A percentile compares a stretch with the other conserved stretches of the same genome.
Conservation (phyloP, 1,140 invertebrate genomes). For the Dicyema japonicum region DNA sequence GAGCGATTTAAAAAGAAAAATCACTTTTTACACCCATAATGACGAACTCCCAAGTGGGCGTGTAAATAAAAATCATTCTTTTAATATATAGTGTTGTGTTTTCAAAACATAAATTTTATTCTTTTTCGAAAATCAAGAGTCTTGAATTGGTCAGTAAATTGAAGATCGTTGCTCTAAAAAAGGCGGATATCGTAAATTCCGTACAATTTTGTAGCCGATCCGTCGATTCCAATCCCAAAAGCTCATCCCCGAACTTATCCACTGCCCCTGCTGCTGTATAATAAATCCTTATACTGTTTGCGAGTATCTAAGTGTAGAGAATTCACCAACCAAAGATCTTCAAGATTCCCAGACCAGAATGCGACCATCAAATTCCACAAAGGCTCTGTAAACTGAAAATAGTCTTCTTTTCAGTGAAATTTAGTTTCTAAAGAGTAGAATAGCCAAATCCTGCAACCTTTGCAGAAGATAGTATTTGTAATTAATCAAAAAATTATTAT, state of each 20-base stretch:
- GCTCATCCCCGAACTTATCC: constrained; percentile 71
- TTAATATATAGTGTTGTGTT: no score
- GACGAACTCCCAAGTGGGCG: no score
- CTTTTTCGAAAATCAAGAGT: constrained; percentile 29
- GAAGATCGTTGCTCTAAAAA: constrained; percentile 59
- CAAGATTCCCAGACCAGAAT: constrained; percentile 40
- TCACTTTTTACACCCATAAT: no score
- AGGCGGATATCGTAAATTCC: constrained; percentile 71
- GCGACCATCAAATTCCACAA: constrained; percentile 85
- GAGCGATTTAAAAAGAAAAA: no score
- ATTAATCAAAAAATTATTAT: no score
- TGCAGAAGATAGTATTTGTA: constrained; percentile 59
- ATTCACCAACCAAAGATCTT: constrained; percentile 87
- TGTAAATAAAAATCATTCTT: no score
- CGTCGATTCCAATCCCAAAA: constrained; percentile 72
- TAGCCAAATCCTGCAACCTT: constrained; percentile 20
- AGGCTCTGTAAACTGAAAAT: constrained; percentile 94
- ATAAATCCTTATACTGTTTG: constrained; percentile 23
- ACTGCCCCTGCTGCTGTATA: constrained; percentile 30
- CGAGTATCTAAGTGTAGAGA: constrained; percentile 53
- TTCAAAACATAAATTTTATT: constrained; percentile 28
- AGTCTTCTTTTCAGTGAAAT: constrained; percentile 38
- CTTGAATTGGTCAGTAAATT: constrained; percentile 62
- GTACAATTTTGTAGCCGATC: constrained; percentile 75
- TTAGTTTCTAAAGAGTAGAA: constrained; percentile 10